Evolutionary conservation across 2,113 vertebrate species (phyloP).

Genomic region (Tragelaphus buxtoni): DNA sequence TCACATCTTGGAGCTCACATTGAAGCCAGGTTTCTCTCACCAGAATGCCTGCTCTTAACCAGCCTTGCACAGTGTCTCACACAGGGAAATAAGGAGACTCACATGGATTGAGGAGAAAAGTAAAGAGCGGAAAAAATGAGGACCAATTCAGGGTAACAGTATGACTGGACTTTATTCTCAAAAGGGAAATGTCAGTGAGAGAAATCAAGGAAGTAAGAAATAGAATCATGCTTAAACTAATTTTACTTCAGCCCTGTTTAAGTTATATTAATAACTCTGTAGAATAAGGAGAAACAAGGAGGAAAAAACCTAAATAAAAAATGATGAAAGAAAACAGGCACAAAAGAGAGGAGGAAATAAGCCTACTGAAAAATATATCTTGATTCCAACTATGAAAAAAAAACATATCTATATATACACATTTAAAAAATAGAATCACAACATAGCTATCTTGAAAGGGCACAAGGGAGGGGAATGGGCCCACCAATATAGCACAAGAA

Average conservation of each 20-base stretch:
- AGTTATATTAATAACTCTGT: background rate
- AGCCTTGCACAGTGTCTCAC: background rate
- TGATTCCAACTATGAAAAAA: background rate
- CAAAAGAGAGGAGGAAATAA: background rate
- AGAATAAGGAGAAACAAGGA: background rate
- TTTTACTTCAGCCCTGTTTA: background rate
- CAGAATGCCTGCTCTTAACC: background rate
- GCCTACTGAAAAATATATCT: background rate
- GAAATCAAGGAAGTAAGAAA: background rate
- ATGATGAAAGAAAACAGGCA: background rate
- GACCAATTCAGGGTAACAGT: background rate
- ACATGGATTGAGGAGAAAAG: background rate
- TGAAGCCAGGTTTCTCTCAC: background rate
- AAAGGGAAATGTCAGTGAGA: background rate
- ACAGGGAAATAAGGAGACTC: background rate
- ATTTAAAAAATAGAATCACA: conserved; percentile 10
- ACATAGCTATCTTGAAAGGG: background rate
- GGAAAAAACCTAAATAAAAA: background rate
- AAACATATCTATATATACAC: background rate
- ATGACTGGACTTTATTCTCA: background rate
- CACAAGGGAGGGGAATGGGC: fast-evolving
- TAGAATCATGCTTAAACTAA: background rate
- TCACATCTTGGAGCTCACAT: background rate
- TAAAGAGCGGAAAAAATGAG: background rate
- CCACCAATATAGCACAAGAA: background rate